Evolutionary conservation across 2,113 vertebrate genomes (phyloP).

Genomic region (Euleptes europaea): DNA sequence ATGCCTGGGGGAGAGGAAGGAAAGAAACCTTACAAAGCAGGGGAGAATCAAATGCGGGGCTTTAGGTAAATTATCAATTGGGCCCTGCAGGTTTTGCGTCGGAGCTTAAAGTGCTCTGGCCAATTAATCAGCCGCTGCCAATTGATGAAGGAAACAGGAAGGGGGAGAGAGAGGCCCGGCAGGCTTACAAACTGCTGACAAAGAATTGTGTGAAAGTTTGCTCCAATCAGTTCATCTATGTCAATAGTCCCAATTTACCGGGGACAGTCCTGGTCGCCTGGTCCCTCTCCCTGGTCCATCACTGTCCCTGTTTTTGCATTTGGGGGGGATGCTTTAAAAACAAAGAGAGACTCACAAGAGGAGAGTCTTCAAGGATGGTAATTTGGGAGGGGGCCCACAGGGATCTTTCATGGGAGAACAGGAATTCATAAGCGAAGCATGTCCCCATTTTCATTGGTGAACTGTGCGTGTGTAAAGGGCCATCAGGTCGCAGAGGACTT

Average conservation of each 20-base stretch:
- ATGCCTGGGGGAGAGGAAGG: neutral
- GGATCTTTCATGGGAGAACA: too few species aligned
- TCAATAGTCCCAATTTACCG: neutral
- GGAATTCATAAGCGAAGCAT: too few species aligned
- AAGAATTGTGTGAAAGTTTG: neutral
- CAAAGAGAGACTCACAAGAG: neutral
- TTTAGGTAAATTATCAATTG: constrained; percentile 7
- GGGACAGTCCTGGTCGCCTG: too few species aligned
- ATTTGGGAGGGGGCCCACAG: too few species aligned
- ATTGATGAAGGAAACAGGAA: neutral
- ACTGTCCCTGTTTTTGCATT: too few species aligned
- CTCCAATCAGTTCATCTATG: neutral
- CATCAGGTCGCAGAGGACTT: too few species aligned
- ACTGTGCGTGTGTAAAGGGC: too few species aligned
- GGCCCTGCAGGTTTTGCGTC: neutral
- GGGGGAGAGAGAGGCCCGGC: neutral
- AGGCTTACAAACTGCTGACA: fast-evolving
- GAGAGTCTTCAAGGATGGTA: too few species aligned
- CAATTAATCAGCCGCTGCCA: constrained; percentile 9
- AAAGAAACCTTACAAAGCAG: neutral
- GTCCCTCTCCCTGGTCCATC: too few species aligned
- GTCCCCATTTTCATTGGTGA: too few species aligned
- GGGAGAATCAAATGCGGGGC: neutral
- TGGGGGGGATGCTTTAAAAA: neutral
- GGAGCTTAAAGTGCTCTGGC: neutral